A percentile compares a stretch with the other conserved stretches of the same genome.
Conservation (phyloP, 2,888 invertebrate genomes). For the Tetragonula carbonaria region DNA sequence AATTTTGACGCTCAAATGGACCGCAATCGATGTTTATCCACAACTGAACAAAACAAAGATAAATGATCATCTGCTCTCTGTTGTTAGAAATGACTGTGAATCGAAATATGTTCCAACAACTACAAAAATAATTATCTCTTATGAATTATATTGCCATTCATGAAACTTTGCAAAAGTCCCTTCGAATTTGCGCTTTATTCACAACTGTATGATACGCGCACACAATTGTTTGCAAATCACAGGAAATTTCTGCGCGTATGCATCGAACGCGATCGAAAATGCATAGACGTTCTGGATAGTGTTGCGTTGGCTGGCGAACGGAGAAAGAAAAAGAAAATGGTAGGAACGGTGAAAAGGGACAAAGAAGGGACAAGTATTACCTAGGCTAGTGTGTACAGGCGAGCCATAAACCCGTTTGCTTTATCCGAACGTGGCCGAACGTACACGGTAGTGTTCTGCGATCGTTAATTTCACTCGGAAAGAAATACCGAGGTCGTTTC, state of each 20-base stretch:
- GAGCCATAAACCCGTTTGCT: constrained; percentile 75
- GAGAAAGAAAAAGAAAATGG: constrained; percentile 18
- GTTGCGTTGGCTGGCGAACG: constrained; percentile 3
- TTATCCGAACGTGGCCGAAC: constrained; percentile 74
- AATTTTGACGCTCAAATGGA: too few relatives aligned
- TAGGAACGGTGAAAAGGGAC: constrained; percentile 31
- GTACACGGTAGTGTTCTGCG: constrained; percentile 73
- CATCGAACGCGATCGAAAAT: constrained; percentile 28
- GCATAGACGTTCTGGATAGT: constrained; percentile 29
- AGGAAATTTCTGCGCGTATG: not conserved
- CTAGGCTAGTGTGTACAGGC: constrained; percentile 68
- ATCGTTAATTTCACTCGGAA: constrained; percentile 79
- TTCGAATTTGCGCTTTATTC: too few relatives aligned
- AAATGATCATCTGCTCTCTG: too few relatives aligned
- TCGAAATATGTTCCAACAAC: too few relatives aligned
- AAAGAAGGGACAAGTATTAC: constrained; percentile 63
- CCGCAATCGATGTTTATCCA: too few relatives aligned
- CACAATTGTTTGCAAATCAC: not conserved
- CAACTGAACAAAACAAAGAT: too few relatives aligned
- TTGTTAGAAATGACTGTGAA: too few relatives aligned
- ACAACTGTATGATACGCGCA: too few relatives aligned
- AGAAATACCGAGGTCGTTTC: constrained; percentile 79
- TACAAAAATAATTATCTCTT: too few relatives aligned
- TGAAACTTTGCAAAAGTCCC: too few relatives aligned
- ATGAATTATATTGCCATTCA: too few relatives aligned